Evolutionary conservation across 1,140 invertebrate genomes (phyloP).

Genomic region (Heliconius melpomene): DNA sequence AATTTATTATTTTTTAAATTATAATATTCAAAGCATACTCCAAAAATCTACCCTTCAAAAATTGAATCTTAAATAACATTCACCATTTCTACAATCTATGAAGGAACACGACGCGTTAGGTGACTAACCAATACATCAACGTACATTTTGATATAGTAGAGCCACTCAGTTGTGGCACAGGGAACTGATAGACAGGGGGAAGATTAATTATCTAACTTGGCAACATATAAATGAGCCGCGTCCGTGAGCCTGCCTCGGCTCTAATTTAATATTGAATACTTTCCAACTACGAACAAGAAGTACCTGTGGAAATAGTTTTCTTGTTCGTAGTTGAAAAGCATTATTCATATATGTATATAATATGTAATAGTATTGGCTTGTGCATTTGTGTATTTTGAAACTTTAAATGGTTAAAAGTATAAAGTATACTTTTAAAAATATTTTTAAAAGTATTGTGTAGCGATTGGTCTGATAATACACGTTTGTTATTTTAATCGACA

Average conservation of each 20-base stretch:
- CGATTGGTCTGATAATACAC: too few species aligned
- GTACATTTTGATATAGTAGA: not conserved
- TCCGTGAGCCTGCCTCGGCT: not conserved
- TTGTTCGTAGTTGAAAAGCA: not conserved
- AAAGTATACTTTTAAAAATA: too few species aligned
- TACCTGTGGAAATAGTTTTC: not conserved
- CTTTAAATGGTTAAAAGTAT: too few species aligned
- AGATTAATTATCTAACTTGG: slow-evolving; percentile 11
- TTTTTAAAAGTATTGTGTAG: too few species aligned
- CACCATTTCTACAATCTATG: not conserved
- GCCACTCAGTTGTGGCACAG: not conserved
- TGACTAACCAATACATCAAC: slow-evolving; percentile 2
- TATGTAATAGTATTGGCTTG: too few species aligned
- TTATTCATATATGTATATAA: not conserved
- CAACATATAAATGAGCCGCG: slow-evolving; percentile 10
- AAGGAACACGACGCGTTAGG: not conserved
- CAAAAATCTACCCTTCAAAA: not conserved
- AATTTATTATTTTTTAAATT: too few species aligned
- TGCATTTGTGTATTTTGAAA: too few species aligned
- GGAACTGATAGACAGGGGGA: slow-evolving; percentile 3
- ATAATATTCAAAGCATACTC: too few species aligned
- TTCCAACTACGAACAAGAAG: not conserved
- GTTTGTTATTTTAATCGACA: too few species aligned
- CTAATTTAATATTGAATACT: slow-evolving; percentile 1
- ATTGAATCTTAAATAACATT: not conserved